Base-by-base conservation (phyloP, 2,113 vertebrate genomes). In the Castor canadensis region DNA sequence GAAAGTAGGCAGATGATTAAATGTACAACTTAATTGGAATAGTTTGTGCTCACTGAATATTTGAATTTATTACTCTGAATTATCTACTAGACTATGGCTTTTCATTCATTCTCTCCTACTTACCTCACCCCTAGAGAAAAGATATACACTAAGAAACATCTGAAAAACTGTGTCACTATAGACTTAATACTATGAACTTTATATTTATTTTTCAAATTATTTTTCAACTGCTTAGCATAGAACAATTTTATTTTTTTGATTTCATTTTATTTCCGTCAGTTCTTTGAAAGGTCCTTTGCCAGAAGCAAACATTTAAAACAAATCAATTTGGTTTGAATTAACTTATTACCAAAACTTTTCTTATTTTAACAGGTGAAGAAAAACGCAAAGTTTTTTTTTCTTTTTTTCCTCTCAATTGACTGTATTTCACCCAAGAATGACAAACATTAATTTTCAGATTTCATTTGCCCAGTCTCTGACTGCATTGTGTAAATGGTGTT, bases 61-160 rank as follows among this genome's bases (percentile, higher is more conserved):
- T 95, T 97, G 16, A 95, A 91, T 96, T 96, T 92, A 49, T 87
- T 90, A 93, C 81, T 81, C 58, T 56, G 86, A 90, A 56, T 95
- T 89, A 93, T 60, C 40, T 64, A 85, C 47, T 73, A 45, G 15
- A 22, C 64, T 72, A 28, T 2, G 87, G 58, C 24, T 82, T 89
- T 96, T 94, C 72, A 56, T 95, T 95, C 40, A 92, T 87, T 84
- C 43, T 49, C n/a, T 85, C 16, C 45, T 67, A 84, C 11, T 67
- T 77, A 56, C 6, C 10, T 92, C 87, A 80, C 2, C 47, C 45
- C 56, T 77, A 12, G n/a, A 95, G 88, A 89, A 96, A 96, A 90
- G 62, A 83, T 19, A 26, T 4, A 69, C 32, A 24, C 17, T 13
- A 52, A 47, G 32, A 91, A 75, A 13, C 16, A 66, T 38, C 80